Evolutionary conservation across 2,113 vertebrate species (phyloP).

Genomic region (Engystomops pustulosus): DNA sequence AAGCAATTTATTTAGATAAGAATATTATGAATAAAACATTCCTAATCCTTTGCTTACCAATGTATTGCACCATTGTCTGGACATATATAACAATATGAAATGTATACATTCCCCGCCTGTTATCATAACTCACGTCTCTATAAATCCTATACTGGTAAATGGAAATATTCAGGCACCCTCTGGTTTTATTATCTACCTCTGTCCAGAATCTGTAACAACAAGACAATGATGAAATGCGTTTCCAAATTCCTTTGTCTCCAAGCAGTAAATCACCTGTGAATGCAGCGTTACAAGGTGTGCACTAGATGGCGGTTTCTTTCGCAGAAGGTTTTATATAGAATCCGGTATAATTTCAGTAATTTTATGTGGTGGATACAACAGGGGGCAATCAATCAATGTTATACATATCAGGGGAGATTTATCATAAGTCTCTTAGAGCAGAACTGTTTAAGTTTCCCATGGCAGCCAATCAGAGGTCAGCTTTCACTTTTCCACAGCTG

Average conservation of each 20-base stretch:
- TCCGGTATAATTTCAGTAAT: background rate
- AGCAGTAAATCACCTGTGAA: background rate
- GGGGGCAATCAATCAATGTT: too few species aligned
- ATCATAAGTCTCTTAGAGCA: too few species aligned
- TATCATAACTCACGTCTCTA: background rate
- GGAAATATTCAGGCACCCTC: background rate
- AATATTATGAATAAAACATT: too few species aligned
- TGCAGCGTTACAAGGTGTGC: background rate
- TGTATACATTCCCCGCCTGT: conserved; percentile 4
- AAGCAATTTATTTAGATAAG: too few species aligned
- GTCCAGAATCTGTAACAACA: too few species aligned
- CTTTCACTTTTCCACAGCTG: too few species aligned
- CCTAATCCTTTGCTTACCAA: too few species aligned
- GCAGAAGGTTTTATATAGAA: background rate
- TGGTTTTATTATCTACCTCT: background rate
- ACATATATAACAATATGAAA: conserved; percentile 20
- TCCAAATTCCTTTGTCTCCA: conserved; percentile 18
- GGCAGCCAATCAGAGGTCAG: too few species aligned
- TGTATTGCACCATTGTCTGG: background rate
- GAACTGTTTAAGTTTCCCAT: too few species aligned
- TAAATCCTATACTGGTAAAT: background rate
- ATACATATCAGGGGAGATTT: too few species aligned
- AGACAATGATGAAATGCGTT: background rate
- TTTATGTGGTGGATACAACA: too few species aligned
- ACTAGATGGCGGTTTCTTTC: background rate